Conservation (phyloP, 2,113 vertebrate species). For the Pygoscelis adeliae region DNA sequence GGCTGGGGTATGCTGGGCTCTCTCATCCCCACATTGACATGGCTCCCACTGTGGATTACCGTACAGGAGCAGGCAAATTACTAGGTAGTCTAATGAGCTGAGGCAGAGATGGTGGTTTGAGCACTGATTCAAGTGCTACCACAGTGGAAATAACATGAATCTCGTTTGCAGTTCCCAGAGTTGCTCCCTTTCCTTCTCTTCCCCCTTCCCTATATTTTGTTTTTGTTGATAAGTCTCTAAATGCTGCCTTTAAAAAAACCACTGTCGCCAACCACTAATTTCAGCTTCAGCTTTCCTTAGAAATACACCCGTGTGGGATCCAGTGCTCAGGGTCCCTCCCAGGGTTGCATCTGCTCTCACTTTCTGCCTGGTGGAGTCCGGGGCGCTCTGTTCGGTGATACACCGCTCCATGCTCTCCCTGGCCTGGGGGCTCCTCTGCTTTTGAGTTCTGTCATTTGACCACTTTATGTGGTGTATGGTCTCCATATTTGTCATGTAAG, state of each 20-base stretch:
- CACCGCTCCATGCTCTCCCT: fast-evolving
- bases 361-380: fast-evolving
- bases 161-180: background rate
- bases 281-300: slow-evolving; percentile 1
- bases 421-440: background rate
- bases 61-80: background rate
- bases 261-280: slow-evolving; percentile 9
- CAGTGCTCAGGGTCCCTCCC: background rate
- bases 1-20: background rate
- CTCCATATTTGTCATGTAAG: background rate
- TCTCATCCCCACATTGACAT: background rate
- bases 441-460: background rate
- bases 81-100: background rate
- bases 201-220: background rate
- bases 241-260: slow-evolving; percentile 33
- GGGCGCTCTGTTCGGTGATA: background rate
- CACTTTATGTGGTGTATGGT: background rate
- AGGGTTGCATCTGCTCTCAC: background rate
- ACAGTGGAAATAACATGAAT: background rate
- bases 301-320: background rate
- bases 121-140: background rate
- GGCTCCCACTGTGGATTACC: background rate
- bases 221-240: slow-evolving; percentile 42
- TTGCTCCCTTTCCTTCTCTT: background rate
- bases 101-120: slow-evolving; percentile 15